Base-by-base conservation (phyloP, 1,140 invertebrate genomes). In the Bombyx mori region DNA sequence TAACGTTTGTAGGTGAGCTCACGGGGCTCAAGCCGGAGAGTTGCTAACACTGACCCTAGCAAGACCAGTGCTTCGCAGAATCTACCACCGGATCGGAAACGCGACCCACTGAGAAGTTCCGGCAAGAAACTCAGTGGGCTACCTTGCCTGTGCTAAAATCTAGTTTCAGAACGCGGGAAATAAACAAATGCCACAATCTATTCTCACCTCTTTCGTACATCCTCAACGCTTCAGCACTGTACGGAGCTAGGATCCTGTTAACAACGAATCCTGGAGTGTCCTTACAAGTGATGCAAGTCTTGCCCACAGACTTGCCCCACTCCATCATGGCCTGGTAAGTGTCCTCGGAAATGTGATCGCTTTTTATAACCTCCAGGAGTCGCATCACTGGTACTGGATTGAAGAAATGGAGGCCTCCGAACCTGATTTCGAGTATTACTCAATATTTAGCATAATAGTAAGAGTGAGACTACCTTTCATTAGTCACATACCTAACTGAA, bases 351-450 rank as follows among this genome's bases (percentile, higher is more conserved):
- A 94, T 97, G 55, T 94, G 90, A 0, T 89, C 85, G 44, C 90
- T 92, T 55, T 90, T 88, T 42, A 95, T 88, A 12, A 96, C 91
- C 87, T 97, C 96, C 10, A 98, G 80, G 1, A 98, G 88, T 79
- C 96, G 96, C 96, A 98, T 97, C 46, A 97, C 90, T 1, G 96
- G 95, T 6, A 96, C 96, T 3, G 96, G 96, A 84, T 97, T 97
- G 87, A 98, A 98, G 84, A 97, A 98, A 88, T 98, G 96, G 8
- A 97, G 88, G 7, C 96, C 71, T 8, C 77, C 71, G 44, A 69
- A 77, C 55, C 73, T 76, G 52, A 7, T 47, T n/a, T 47, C 12
- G 46, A n/a, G 3, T 47, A 47, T 47, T 47, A n/a, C 12, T 6
- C 4, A 18, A 47, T 47, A n/a, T 47, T 47, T 47, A 18, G 46